Percentiles rank a stretch among this genome's conserved stretches.
phyloP scores from a whole-genome alignment of 2,888 invertebrate genomes.

The Abrostola triplasia region DNA sequence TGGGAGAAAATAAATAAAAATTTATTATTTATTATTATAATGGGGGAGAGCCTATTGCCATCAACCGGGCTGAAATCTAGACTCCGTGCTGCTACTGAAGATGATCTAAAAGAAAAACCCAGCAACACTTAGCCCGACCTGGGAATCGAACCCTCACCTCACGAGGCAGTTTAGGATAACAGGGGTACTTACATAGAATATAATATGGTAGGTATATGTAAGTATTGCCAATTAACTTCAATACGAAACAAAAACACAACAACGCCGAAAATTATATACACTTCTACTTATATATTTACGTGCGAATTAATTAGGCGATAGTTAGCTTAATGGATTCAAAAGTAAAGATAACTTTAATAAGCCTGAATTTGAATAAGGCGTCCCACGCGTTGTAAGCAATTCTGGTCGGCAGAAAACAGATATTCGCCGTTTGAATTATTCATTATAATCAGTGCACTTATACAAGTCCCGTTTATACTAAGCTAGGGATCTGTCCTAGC shows the following conservation, averaged over 20 bases:
- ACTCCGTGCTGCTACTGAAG: no score
- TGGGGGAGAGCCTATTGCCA: no score
- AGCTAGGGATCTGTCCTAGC: slow-evolving; percentile 5
- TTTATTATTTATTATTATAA: no score
- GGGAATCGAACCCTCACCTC: no score
- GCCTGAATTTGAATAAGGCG: slow-evolving; percentile 72
- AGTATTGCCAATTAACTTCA: not conserved
- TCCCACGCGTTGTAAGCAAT: slow-evolving; percentile 64
- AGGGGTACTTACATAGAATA: no score
- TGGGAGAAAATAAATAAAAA: no score
- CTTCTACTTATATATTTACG: slow-evolving; percentile 34
- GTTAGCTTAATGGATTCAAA: slow-evolving; percentile 74
- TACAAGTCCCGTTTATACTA: slow-evolving; percentile 62
- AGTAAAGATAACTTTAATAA: slow-evolving; percentile 77
- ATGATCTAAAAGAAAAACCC: no score
- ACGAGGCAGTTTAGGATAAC: no score
- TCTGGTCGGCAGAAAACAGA: slow-evolving; percentile 51
- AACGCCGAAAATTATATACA: slow-evolving; percentile 17
- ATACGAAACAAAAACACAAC: slow-evolving; percentile 8
- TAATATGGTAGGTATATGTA: no score
- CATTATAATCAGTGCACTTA: slow-evolving; percentile 85
- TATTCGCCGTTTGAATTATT: slow-evolving; percentile 81
- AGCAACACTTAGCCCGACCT: no score
- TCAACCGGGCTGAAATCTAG: no score
- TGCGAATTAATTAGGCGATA: slow-evolving; percentile 69